phyloP scores from a whole-genome alignment of 2,888 invertebrate species.

The Mesorhabditis spiculigera region DNA sequence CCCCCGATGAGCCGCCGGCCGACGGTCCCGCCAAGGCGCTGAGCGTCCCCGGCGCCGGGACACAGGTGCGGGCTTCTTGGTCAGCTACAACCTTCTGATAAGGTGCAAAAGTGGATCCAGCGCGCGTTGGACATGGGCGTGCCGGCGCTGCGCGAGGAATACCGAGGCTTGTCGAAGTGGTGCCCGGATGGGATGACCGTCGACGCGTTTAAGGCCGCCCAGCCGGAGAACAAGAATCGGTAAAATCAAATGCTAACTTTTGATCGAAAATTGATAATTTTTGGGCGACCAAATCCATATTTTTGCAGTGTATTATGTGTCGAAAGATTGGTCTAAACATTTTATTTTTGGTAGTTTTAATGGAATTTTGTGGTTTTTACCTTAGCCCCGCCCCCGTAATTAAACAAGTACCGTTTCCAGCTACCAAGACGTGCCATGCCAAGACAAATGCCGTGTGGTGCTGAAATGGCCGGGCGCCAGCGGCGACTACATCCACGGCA shows the following conservation, averaged over 20 bases:
- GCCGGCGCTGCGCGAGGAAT: slow-evolving; percentile 32
- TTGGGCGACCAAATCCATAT: too few relatives aligned
- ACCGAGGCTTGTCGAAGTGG: slow-evolving; percentile 33
- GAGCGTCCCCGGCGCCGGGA: too few relatives aligned
- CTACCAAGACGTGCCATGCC: slow-evolving; percentile 43
- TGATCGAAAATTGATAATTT: too few relatives aligned
- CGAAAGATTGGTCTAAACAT: neutral
- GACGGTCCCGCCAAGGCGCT: too few relatives aligned
- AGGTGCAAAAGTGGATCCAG: slow-evolving; percentile 29
- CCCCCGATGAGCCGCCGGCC: too few relatives aligned
- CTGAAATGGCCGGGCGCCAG: slow-evolving; percentile 27
- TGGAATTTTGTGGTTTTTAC: too few relatives aligned
- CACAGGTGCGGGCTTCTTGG: too few relatives aligned
- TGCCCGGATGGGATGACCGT: slow-evolving; percentile 29
- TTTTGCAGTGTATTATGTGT: too few relatives aligned
- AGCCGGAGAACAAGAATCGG: slow-evolving; percentile 20
- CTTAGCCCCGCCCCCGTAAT: too few relatives aligned
- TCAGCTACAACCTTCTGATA: neutral
- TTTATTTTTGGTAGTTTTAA: too few relatives aligned
- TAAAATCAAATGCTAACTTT: neutral
- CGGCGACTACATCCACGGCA: slow-evolving; percentile 43
- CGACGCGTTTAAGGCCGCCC: slow-evolving; percentile 29
- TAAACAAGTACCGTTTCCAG: slow-evolving; percentile 7
- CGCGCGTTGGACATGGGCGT: slow-evolving; percentile 38
- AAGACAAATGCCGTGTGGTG: slow-evolving; percentile 32